Evolutionary conservation across 2,113 vertebrate genomes (phyloP).

Genomic region (Pachycephala philippinensis): DNA sequence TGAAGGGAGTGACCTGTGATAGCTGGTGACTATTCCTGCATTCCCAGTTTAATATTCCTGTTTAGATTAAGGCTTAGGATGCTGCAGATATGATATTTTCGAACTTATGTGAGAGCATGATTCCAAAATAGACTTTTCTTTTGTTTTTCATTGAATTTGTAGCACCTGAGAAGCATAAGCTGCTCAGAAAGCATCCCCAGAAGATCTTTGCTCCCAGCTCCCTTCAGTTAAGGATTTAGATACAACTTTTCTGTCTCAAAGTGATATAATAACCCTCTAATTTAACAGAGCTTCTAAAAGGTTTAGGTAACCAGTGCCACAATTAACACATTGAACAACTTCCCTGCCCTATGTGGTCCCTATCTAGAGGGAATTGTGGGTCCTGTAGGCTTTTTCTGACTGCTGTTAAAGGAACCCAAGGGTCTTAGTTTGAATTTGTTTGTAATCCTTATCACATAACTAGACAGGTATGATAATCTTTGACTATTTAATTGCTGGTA

Average conservation of each 20-base stretch:
- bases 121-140: background rate
- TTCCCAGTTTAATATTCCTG: background rate
- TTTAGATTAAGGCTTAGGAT: background rate
- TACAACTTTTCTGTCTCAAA: background rate
- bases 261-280: background rate
- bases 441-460: background rate
- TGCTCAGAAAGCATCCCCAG: background rate
- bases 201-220: background rate
- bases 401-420: background rate
- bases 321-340: background rate
- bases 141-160: background rate
- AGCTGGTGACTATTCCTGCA: background rate
- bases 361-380: background rate
- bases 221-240: background rate
- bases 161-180: background rate
- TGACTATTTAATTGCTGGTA: background rate
- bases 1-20: background rate
- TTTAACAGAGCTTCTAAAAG: background rate
- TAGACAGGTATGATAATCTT: background rate
- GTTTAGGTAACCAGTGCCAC: background rate
- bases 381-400: background rate
- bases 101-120: background rate
- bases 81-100: background rate
- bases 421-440: background rate
- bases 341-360: background rate